phyloP scores from a whole-genome alignment of 2,797 vertebrate genomes.

The Synanceia verrucosa region DNA sequence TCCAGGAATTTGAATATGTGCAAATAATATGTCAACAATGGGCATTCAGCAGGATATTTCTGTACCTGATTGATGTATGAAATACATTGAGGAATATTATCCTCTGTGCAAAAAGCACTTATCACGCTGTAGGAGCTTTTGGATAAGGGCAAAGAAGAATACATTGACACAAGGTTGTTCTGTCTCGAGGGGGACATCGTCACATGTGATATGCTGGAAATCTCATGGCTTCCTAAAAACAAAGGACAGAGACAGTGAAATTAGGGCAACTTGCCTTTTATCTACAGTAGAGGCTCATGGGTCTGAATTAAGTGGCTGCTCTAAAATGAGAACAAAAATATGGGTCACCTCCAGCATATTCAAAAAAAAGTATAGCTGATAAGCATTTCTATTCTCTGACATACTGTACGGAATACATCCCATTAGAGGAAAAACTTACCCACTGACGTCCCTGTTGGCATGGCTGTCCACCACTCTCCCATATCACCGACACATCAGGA shows the following conservation, averaged over 20 bases:
- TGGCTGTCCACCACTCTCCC: conserved; percentile 90
- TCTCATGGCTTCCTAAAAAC: conserved; percentile 75
- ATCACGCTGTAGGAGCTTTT: conserved; percentile 84
- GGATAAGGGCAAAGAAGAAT: conserved; percentile 80
- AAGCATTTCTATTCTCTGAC: conserved; percentile 35
- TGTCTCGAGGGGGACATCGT: conserved; percentile 86
- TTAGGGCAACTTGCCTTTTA: not conserved
- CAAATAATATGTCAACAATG: not conserved
- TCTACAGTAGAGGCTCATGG: not conserved
- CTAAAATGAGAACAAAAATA: conserved; percentile 65
- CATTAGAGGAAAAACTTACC: conserved; percentile 74
- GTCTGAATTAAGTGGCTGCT: conserved; percentile 54
- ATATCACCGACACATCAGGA: conserved; percentile 85
- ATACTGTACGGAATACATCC: conserved; percentile 5
- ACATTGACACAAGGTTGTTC: conserved; percentile 80
- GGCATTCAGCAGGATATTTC: not conserved
- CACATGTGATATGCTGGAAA: conserved; percentile 86
- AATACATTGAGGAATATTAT: conserved; percentile 91
- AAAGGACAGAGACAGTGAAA: conserved; percentile 19
- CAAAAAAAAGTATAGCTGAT: conserved; percentile 26
- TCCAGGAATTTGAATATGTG: not conserved
- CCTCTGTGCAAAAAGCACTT: conserved; percentile 94
- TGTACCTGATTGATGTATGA: conserved; percentile 93
- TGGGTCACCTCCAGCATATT: conserved; percentile 58
- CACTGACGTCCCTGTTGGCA: conserved; percentile 84